Evolutionary conservation across 2,113 vertebrate species (phyloP).

Genomic region (Menura novaehollandiae): DNA sequence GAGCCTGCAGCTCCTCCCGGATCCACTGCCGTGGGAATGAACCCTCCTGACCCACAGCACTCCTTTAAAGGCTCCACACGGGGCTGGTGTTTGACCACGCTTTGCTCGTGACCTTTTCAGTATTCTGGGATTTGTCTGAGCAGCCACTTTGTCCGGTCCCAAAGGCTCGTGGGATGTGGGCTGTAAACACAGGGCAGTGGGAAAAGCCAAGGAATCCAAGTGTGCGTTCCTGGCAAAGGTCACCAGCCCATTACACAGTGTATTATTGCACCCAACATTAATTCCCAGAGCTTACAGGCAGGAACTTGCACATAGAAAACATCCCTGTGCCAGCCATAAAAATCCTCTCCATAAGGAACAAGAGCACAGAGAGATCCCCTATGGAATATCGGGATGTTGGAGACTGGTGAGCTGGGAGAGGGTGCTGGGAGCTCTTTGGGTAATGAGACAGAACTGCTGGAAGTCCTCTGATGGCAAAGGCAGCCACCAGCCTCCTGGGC

Average conservation of each 20-base stretch:
- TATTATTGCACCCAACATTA: background rate
- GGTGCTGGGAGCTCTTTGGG: background rate
- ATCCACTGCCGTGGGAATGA: background rate
- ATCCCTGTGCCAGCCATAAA: background rate
- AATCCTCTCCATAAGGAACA: too few species aligned
- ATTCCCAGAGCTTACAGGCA: background rate
- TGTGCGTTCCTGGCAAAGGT: background rate
- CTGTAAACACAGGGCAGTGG: background rate
- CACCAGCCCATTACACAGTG: background rate
- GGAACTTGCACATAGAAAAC: background rate
- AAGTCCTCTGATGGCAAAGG: background rate
- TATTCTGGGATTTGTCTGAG: background rate
- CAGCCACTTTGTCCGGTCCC: background rate
- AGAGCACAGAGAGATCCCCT: background rate
- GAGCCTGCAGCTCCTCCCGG: background rate
- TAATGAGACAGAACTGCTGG: rapidly evolving
- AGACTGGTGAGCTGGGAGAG: background rate
- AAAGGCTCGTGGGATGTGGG: background rate
- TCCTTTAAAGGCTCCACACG: background rate
- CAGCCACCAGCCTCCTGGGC: rapidly evolving
- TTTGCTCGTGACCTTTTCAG: background rate
- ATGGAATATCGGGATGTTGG: rapidly evolving
- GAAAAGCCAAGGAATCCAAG: background rate
- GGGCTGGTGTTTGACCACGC: background rate
- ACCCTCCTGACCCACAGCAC: background rate